phyloP scores from a whole-genome alignment of 2,888 invertebrate species.

The Dynastes hyllus region DNA sequence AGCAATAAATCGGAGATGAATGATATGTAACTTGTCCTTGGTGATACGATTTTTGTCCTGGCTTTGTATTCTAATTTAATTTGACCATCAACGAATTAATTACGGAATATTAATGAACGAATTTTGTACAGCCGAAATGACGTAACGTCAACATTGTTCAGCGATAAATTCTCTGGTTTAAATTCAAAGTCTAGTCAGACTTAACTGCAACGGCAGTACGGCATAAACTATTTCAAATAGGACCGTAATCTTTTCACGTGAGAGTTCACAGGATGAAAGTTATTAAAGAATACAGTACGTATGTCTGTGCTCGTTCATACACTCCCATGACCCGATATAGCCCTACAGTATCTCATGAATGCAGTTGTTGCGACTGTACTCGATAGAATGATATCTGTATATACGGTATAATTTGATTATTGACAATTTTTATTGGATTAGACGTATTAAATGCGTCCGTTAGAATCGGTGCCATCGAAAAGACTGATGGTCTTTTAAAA shows the following conservation, averaged over 20 bases:
- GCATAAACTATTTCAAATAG: conserved; percentile 27
- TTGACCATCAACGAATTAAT: too few relatives aligned
- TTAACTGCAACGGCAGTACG: conserved; percentile 4
- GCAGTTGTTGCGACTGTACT: conserved; percentile 9
- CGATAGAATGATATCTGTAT: not conserved
- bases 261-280: conserved; percentile 46
- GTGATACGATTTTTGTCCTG: too few relatives aligned
- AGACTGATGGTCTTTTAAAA: not conserved
- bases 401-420: conserved; percentile 34
- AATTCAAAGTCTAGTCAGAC: too few relatives aligned
- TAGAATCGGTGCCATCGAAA: conserved; percentile 8
- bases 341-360: conserved; percentile 3
- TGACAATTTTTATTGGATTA: conserved; percentile 41
- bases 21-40: too few relatives aligned
- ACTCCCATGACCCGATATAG: conserved; percentile 45
- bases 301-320: not conserved
- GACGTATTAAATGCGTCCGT: conserved; percentile 25
- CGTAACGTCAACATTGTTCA: too few relatives aligned
- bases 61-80: too few relatives aligned
- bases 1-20: too few relatives aligned
- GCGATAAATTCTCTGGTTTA: too few relatives aligned
- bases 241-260: conserved; percentile 44
- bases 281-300: conserved; percentile 35
- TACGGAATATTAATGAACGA: too few relatives aligned
- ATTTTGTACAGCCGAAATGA: too few relatives aligned